Evolutionary conservation across 2,113 vertebrate genomes (phyloP).

Genomic region (Agapornis roseicollis): DNA sequence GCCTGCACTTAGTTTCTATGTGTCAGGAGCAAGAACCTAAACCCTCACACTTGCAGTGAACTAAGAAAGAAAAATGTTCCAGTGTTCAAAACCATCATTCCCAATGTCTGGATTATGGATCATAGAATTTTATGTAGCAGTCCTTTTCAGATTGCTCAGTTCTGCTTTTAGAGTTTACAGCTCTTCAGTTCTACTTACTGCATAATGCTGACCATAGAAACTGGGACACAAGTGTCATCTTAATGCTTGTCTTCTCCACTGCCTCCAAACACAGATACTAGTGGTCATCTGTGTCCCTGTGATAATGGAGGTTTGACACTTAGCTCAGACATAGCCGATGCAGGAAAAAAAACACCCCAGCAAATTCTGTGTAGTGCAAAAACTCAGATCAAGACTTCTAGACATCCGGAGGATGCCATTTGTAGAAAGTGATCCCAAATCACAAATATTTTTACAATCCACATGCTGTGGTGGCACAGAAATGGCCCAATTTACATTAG

Average conservation of each 20-base stretch:
- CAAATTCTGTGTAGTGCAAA: not conserved
- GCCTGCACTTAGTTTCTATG: not conserved
- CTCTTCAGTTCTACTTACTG: not conserved
- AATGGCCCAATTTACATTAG: not conserved
- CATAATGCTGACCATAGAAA: not conserved
- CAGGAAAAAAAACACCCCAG: not conserved
- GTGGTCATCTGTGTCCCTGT: not conserved
- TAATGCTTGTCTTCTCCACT: not conserved
- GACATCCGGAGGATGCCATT: not conserved
- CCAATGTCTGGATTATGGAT: not conserved
- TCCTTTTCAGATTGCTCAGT: not conserved
- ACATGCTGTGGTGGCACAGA: not conserved
- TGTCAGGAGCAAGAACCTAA: not conserved
- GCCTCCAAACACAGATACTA: not conserved
- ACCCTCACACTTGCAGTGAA: accelerated
- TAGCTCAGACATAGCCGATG: not conserved
- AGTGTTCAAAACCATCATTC: not conserved
- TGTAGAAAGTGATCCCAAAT: not conserved
- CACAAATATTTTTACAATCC: not conserved
- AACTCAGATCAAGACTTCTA: not conserved
- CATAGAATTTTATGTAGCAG: not conserved
- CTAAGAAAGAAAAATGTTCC: not conserved
- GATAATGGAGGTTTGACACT: not conserved
- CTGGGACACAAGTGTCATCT: not conserved
- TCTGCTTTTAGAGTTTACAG: not conserved